These are phyloP conservation scores for Aphelenchoides fujianensis DNA, from an alignment of 1,140 invertebrate genomes.

Conservation along the genomic window DNA sequence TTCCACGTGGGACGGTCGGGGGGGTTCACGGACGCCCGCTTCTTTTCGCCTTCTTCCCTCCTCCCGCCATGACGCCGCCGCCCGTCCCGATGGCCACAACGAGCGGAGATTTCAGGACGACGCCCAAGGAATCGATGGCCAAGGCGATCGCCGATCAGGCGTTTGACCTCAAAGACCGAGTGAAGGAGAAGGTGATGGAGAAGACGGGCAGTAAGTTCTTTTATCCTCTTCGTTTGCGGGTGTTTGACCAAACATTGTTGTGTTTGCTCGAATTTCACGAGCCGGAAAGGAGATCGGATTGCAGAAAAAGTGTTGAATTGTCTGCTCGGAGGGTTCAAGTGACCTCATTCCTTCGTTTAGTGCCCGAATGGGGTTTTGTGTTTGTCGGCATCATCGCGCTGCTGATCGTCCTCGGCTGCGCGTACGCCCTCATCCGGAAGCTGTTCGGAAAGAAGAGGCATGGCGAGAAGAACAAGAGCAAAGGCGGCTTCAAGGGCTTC, in stretches of 20 bases:
- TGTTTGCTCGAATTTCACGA: constrained; percentile 17
- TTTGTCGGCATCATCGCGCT: constrained; percentile 56
- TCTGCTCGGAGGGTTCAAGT: background rate
- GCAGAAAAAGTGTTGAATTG: background rate
- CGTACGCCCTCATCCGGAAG: constrained; percentile 54
- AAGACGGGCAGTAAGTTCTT: constrained; percentile 57
- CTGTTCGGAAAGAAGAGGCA: constrained; percentile 62
- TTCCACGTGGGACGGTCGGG: constrained; percentile 31
- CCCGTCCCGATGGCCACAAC: background rate
- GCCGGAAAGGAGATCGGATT: constrained; percentile 5
- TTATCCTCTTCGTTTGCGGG: constrained; percentile 19
- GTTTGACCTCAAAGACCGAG: constrained; percentile 45
- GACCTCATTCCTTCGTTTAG: constrained; percentile 38
- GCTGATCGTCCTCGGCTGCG: constrained; percentile 52
- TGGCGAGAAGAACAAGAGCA: constrained; percentile 62
- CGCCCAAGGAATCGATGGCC: constrained; percentile 48
- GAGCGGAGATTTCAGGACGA: constrained; percentile 45
- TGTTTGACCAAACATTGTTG: background rate
- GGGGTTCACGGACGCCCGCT: constrained; percentile 15
- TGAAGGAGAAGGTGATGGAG: constrained; percentile 55
- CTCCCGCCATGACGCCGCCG: background rate
- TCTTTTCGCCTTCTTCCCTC: constrained; percentile 10
- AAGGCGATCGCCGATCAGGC: constrained; percentile 51
- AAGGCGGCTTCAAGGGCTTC: constrained; percentile 58
- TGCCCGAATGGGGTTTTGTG: constrained; percentile 62